These are phyloP conservation scores for Diprion similis DNA, from an alignment of 1,140 invertebrate genomes.

Conservation along the genomic window DNA sequence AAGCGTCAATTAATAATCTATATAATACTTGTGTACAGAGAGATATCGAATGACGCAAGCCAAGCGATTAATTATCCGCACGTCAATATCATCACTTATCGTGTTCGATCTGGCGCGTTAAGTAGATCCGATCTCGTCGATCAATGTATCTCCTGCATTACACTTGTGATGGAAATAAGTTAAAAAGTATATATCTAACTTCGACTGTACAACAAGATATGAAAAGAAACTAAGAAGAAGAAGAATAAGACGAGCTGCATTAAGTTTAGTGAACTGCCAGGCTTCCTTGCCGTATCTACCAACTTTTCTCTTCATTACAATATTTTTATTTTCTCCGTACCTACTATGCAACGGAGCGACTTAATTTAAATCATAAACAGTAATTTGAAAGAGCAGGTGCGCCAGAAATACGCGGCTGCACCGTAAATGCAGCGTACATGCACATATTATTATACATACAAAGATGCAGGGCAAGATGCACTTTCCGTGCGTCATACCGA, in stretches of 20 bases:
- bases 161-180: no score
- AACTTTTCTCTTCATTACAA: neutral
- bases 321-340: neutral
- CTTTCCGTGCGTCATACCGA: neutral
- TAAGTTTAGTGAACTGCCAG: no score
- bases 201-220: neutral
- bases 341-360: neutral
- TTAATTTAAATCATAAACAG: constrained; percentile 28
- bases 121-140: neutral
- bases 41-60: neutral
- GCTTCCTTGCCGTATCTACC: neutral
- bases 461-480: neutral
- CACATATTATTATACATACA: constrained; percentile 29
- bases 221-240: neutral
- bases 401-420: neutral
- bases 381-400: constrained; percentile 31
- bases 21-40: no score
- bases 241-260: neutral
- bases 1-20: no score
- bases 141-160: neutral
- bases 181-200: no score
- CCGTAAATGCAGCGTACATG: constrained; percentile 3
- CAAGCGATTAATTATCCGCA: neutral
- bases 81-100: no score
- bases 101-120: neutral